phyloP scores from a whole-genome alignment of 2,797 vertebrate species.

The Esox masquinongy region DNA sequence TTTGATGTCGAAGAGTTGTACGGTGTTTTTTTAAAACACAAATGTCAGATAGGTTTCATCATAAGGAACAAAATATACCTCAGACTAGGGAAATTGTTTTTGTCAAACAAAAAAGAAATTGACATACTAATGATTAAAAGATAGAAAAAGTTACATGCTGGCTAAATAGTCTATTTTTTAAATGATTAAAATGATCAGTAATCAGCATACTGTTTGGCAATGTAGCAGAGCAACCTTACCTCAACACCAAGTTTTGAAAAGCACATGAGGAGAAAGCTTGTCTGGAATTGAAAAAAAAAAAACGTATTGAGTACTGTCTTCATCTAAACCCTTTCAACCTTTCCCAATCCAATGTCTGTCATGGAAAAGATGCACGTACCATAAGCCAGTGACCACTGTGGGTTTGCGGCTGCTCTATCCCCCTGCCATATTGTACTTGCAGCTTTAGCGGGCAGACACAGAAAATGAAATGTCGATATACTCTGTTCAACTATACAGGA shows the following conservation, averaged over 20 bases:
- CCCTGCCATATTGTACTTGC: slow-evolving; percentile 49
- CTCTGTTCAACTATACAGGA: slow-evolving; percentile 52
- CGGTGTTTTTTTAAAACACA: slow-evolving; percentile 38
- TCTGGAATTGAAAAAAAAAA: not conserved
- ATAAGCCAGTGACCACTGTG: slow-evolving; percentile 22
- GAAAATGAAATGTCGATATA: slow-evolving; percentile 74
- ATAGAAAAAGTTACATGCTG: not conserved
- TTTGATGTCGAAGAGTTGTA: slow-evolving; percentile 49
- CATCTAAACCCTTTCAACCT: not conserved
- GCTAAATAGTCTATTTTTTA: not conserved
- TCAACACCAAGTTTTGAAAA: not conserved
- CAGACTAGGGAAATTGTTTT: slow-evolving; percentile 41
- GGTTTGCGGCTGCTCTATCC: slow-evolving; percentile 45
- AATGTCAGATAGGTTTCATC: slow-evolving; percentile 40
- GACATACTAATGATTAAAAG: not conserved
- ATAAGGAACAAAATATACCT: slow-evolving; percentile 48
- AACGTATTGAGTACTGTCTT: not conserved
- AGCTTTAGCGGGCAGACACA: slow-evolving; percentile 52
- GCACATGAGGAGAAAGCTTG: not conserved
- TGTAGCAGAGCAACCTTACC: not conserved
- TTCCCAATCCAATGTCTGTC: not conserved
- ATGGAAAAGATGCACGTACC: not conserved
- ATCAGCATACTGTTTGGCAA: not conserved
- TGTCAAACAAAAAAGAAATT: slow-evolving; percentile 23
- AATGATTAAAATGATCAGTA: not conserved